Percentiles rank a stretch among this genome's conserved stretches.
Evolutionary conservation across 2,113 vertebrate species (phyloP).

Genomic region (Leucosticte australis): DNA sequence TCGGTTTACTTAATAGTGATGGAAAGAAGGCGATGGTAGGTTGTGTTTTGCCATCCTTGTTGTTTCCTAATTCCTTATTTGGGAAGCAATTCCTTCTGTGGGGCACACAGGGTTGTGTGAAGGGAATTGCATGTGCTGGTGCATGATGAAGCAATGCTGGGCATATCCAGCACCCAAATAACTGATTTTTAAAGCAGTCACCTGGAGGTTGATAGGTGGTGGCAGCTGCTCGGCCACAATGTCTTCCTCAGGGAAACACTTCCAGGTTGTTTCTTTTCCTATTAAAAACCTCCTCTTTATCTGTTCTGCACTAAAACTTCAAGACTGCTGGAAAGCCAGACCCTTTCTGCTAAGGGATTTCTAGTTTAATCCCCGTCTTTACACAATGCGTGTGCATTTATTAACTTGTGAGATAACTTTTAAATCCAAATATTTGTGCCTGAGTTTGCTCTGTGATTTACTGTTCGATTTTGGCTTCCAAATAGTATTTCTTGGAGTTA

Average conservation of each 20-base stretch:
- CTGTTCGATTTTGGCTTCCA: not conserved
- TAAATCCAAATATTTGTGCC: not conserved
- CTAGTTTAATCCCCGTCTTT: not conserved
- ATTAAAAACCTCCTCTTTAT: not conserved
- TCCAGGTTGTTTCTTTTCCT: constrained; percentile 11
- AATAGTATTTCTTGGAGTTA: not conserved
- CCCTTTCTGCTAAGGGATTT: not conserved
- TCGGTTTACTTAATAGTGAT: not conserved
- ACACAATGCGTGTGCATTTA: not conserved
- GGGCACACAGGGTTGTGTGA: not conserved
- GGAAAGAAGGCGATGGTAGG: not conserved
- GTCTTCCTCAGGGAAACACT: not conserved
- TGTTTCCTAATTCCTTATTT: not conserved
- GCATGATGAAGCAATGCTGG: not conserved
- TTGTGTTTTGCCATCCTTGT: not conserved
- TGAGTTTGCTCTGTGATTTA: not conserved
- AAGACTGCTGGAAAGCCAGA: not conserved
- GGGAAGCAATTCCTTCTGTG: not conserved
- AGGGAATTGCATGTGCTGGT: not conserved
- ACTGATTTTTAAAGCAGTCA: not conserved
- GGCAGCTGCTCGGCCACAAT: not conserved
- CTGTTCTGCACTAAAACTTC: not conserved
- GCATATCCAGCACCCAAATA: not conserved
- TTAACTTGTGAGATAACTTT: not conserved
- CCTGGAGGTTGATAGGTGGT: not conserved